phyloP scores from a whole-genome alignment of 2,888 invertebrate genomes.

The Hydrotaea cyrtoneurina region DNA sequence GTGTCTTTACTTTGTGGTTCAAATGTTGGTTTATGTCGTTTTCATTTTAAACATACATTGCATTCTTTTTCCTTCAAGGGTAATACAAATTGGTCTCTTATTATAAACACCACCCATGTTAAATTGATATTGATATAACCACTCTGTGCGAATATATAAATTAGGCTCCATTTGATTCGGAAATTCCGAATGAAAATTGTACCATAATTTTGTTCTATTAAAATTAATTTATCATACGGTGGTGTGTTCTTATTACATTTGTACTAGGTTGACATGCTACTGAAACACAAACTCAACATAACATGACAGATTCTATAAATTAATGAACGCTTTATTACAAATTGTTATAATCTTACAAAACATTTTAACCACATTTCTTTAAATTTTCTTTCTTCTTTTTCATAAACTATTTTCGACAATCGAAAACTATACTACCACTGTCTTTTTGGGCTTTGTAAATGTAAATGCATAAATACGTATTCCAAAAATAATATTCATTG shows the following conservation, averaged over 20 bases:
- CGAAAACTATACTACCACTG: background rate
- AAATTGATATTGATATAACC: background rate
- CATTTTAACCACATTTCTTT: slow-evolving; percentile 42
- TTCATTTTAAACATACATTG: background rate
- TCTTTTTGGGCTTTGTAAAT: slow-evolving; percentile 25
- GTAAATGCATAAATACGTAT: slow-evolving; percentile 17
- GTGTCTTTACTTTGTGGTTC: slow-evolving; percentile 8
- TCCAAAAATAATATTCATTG: background rate
- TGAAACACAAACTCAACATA: too few relatives aligned
- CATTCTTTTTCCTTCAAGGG: too few relatives aligned
- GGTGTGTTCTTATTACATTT: too few relatives aligned
- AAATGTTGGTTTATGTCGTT: slow-evolving; percentile 6
- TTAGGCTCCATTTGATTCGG: too few relatives aligned
- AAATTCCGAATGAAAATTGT: too few relatives aligned
- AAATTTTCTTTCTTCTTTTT: slow-evolving; percentile 48
- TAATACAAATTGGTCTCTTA: background rate
- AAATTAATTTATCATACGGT: too few relatives aligned
- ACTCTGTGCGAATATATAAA: too few relatives aligned
- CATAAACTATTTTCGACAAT: slow-evolving; percentile 38
- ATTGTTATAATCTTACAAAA: background rate
- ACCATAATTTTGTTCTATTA: too few relatives aligned
- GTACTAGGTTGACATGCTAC: too few relatives aligned
- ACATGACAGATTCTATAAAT: background rate
- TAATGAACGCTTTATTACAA: background rate
- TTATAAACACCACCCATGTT: slow-evolving; percentile 1